Conservation (phyloP, 1,140 invertebrate genomes). For the Ericerus pela region DNA sequence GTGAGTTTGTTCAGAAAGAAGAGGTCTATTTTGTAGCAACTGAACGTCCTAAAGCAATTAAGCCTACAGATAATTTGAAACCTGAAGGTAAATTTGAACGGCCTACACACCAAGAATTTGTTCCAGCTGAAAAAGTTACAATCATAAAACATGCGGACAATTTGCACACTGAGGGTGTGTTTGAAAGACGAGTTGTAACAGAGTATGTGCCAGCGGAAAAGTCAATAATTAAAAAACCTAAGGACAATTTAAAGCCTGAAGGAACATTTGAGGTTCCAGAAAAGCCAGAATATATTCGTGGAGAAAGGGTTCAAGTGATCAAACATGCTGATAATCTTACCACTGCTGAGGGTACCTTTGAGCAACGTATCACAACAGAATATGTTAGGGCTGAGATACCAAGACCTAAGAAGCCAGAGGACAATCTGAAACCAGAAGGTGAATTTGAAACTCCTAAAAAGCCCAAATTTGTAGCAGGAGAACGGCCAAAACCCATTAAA, state of each 20-base stretch:
- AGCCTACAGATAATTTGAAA: slow-evolving; percentile 38
- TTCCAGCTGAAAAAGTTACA: slow-evolving; percentile 36
- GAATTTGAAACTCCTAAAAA: slow-evolving; percentile 34
- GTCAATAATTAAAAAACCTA: slow-evolving; percentile 36
- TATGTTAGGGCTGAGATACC: slow-evolving; percentile 41
- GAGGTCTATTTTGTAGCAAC: slow-evolving; percentile 26
- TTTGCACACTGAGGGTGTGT: slow-evolving; percentile 35
- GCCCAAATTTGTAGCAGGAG: slow-evolving; percentile 27
- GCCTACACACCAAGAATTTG: slow-evolving; percentile 24
- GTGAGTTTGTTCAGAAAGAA: slow-evolving; percentile 33
- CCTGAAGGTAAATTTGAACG: slow-evolving; percentile 37
- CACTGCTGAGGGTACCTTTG: slow-evolving; percentile 44
- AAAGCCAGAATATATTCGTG: slow-evolving; percentile 30
- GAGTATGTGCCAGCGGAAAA: slow-evolving; percentile 19
- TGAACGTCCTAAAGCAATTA: slow-evolving; percentile 39
- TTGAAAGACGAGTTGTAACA: slow-evolving; percentile 28
- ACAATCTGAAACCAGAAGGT: slow-evolving; percentile 49
- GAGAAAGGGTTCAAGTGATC: slow-evolving; percentile 41
- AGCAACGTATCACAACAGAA: slow-evolving; percentile 33
- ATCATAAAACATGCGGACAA: slow-evolving; percentile 41
- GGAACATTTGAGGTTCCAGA: slow-evolving; percentile 39
- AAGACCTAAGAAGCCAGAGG: slow-evolving; percentile 40
- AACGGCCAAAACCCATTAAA: slow-evolving; percentile 35
- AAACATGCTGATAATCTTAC: slow-evolving; percentile 45
- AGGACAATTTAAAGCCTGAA: slow-evolving; percentile 45